Evolutionary conservation across 2,888 invertebrate species (phyloP).

Genomic region (Latrodectus hesperus): DNA sequence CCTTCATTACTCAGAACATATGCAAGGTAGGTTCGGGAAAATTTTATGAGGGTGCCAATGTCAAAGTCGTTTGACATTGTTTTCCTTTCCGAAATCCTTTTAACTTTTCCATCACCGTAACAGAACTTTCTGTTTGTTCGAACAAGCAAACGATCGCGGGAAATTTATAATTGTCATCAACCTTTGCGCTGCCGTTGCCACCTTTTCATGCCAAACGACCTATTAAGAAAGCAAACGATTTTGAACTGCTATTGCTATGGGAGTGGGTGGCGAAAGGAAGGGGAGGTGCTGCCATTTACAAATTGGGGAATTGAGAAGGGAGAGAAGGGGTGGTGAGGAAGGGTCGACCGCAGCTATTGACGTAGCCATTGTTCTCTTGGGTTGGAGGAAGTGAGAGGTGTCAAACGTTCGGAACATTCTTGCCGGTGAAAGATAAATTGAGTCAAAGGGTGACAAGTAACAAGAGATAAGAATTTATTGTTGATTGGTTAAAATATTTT

Average conservation of each 20-base stretch:
- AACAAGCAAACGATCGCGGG: background rate
- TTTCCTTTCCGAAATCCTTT: background rate
- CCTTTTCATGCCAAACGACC: constrained; percentile 14
- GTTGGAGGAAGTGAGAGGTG: background rate
- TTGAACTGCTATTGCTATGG: constrained; percentile 5
- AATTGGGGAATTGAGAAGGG: constrained; percentile 32
- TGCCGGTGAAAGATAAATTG: constrained; percentile 5
- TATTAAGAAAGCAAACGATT: constrained; percentile 34
- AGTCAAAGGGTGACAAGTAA: constrained; percentile 8
- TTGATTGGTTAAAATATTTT: background rate
- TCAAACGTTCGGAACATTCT: background rate
- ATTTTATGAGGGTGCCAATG: background rate
- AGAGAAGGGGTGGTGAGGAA: constrained; percentile 1
- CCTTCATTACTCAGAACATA: background rate
- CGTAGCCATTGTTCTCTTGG: constrained; percentile 44
- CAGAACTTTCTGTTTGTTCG: background rate
- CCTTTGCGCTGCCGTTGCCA: constrained; percentile 21
- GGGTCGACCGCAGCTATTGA: constrained; percentile 35
- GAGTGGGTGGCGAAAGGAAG: constrained; percentile 2
- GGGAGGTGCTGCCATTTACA: constrained; percentile 23
- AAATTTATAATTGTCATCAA: constrained; percentile 60
- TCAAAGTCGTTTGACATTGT: background rate
- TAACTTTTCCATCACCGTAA: background rate
- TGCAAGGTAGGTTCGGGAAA: background rate
- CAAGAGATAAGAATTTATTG: constrained; percentile 5